A percentile compares a stretch with the other conserved stretches of the same genome.
phyloP scores from a whole-genome alignment of 1,140 invertebrate species.

The Dysdera silvatica region DNA sequence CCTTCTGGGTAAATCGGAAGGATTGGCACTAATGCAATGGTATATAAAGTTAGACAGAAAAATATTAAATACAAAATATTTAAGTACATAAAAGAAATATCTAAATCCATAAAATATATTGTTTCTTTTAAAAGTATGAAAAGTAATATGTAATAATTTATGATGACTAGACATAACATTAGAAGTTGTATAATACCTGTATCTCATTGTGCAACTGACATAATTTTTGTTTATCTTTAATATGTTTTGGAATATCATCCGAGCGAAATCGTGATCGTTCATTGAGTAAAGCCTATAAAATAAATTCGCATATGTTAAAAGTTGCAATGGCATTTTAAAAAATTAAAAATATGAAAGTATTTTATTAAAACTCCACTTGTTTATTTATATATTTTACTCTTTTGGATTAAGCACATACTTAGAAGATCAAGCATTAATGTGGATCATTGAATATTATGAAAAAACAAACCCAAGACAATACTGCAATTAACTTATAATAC shows the following conservation, averaged over 20 bases:
- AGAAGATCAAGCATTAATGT: too few relatives aligned
- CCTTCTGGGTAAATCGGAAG: too few relatives aligned
- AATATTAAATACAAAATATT: background rate
- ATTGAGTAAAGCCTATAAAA: constrained; percentile 55
- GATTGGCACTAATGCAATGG: too few relatives aligned
- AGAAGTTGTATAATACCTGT: constrained; percentile 44
- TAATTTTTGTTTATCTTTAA: constrained; percentile 78
- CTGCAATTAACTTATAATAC: too few relatives aligned
- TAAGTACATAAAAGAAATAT: background rate
- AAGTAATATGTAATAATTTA: background rate
- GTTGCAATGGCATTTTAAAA: background rate
- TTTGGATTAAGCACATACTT: too few relatives aligned
- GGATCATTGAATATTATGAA: too few relatives aligned
- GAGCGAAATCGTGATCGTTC: constrained; percentile 83
- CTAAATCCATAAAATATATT: background rate
- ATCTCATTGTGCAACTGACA: constrained; percentile 79
- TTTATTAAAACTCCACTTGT: too few relatives aligned
- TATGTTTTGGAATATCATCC: constrained; percentile 81
- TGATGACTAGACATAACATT: background rate
- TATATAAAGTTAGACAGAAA: too few relatives aligned
- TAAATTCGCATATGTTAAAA: constrained; percentile 41
- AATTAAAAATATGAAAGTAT: background rate
- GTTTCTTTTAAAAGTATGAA: background rate
- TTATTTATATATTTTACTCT: too few relatives aligned
- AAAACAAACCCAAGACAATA: too few relatives aligned